Evolutionary conservation across 2,113 vertebrate species (phyloP), one percentile per base, ranked within the genome.

Genomic region (Takifugu flavidus): DNA sequence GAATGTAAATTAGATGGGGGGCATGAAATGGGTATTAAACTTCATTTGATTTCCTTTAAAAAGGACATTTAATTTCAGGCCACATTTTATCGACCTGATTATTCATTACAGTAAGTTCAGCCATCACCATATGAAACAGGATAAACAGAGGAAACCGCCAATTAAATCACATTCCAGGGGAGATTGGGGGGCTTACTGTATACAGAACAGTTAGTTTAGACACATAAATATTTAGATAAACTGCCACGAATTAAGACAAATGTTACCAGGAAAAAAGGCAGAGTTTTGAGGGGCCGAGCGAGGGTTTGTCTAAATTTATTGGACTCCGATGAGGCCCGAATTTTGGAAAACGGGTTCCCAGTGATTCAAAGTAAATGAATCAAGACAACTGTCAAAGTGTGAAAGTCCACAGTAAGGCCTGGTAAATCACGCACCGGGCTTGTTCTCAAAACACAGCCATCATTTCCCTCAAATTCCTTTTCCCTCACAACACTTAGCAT

Each of bases 61-160:
- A 62, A 72, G 73, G 66, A 83, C 75, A 56, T 85, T 87, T 89
- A 88, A 90, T 91, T 90, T 88, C 84, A 88, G 87, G 78, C 78
- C 75, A 58, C 60, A 66, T 77, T 88, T 88, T 85, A 88, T 87
- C 85, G 77, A 82, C 81, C 83, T 89, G 86, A 91, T 90, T 89
- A 89, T 89, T 89, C 89, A 88, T 89, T 86, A 89, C 64, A 83
- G 85, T 77, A 74, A 84, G 74, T 76, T 77, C 74, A 73, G 76
- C 85, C 82, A 79, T 76, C 78, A 85, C 80, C 65, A 68, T 79
- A 87, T 74, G 82, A 84, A 83, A 68, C 75, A 73, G 82, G 88
- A 86, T 89, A 90, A 91, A 91, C 89, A 89, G 79, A 89, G 90
- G 89, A 91, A 91, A 89, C 88, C 72, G 88, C 84, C 89, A 89